These are phyloP conservation scores for Nesoenas mayeri DNA, from an alignment of 2,113 vertebrate genomes.

Conservation along the genomic window DNA sequence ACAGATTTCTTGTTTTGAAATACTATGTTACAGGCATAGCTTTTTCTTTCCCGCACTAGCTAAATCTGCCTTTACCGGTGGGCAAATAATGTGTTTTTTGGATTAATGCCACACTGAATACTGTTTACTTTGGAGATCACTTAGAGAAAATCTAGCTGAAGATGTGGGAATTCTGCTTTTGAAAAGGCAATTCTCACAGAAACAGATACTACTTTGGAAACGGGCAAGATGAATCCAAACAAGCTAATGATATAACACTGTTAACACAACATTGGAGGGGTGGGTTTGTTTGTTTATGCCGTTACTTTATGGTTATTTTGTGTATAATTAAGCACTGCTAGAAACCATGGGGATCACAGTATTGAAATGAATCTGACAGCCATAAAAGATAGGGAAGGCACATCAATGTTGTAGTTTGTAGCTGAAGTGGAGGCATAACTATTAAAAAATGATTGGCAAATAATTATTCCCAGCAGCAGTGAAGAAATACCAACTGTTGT, in stretches of 20 bases:
- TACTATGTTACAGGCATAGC: not conserved
- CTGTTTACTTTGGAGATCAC: conserved; percentile 69
- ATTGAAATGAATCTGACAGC: conserved; percentile 70
- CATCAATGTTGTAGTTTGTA: not conserved
- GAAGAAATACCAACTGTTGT: not conserved
- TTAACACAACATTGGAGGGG: conserved; percentile 32
- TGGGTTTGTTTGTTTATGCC: conserved; percentile 45
- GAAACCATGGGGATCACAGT: conserved; percentile 49
- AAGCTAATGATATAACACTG: conserved; percentile 46
- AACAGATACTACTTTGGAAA: conserved; percentile 52
- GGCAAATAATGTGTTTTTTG: conserved; percentile 64
- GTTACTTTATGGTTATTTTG: conserved; percentile 69
- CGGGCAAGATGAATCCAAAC: conserved; percentile 39
- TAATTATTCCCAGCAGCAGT: conserved; percentile 20
- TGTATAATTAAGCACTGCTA: conserved; percentile 71
- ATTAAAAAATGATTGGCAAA: not conserved
- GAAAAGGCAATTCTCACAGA: conserved; percentile 62
- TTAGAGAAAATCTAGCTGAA: conserved; percentile 55
- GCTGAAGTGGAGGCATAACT: not conserved
- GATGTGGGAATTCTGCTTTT: conserved; percentile 66
- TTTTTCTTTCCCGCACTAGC: not conserved
- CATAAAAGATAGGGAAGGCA: conserved; percentile 34
- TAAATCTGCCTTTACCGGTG: conserved; percentile 62
- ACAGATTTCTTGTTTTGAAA: not conserved
- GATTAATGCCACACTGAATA: conserved; percentile 63